Evolutionary conservation across 2,888 invertebrate species (phyloP), one percentile per base, ranked within the genome.

Genomic region (Caenorhabditis imperialis): DNA sequence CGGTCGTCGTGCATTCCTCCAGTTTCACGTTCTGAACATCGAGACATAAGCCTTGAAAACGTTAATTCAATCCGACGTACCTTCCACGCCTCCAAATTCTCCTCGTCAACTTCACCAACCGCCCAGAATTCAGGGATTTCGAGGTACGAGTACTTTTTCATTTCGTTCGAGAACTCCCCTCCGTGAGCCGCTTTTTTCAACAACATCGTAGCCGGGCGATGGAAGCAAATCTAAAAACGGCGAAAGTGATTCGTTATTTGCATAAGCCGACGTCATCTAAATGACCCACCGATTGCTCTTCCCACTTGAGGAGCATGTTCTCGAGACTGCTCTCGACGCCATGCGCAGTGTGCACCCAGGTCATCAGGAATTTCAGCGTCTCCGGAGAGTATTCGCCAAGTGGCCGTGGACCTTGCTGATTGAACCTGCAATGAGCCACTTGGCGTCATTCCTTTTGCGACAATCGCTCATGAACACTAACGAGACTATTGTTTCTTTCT

Each of bases 251-350:
- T 40, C 18, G 40, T 8, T 38, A 37, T 47, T 47, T 63, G 45
- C n/a, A n/a, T n/a, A n/a, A n/a, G n/a, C n/a, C n/a, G n/a, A n/a
- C n/a, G n/a, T n/a, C n/a, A n/a, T n/a, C n/a, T n/a, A n/a, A n/a
- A 6, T 12, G 16, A 25, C 61, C 18, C 44, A 71, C 61, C 42
- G 47, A 60, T 35, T 67, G 57, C 37, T 67, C 67, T 23, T 67
- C 67, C 67, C 67, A 67, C 67, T 67, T 67, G 37, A 67, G 45
- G 5, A 67, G 37, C 67, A 57, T 57, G 35, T 67, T 57, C 51
- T 67, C 67, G n/a, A 67, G 57, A 37, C 57, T 57, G 38, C 67
- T 57, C 67, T 67, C 67, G 23, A 67, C 50, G 12, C 67, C 67
- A 37, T 67, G 67, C 16, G 67, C 57, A 16, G 67, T 23, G 7